A percentile compares a stretch with the other conserved stretches of the same genome.
Conservation (phyloP, 2,797 vertebrate species). For the Todus mexicanus region DNA sequence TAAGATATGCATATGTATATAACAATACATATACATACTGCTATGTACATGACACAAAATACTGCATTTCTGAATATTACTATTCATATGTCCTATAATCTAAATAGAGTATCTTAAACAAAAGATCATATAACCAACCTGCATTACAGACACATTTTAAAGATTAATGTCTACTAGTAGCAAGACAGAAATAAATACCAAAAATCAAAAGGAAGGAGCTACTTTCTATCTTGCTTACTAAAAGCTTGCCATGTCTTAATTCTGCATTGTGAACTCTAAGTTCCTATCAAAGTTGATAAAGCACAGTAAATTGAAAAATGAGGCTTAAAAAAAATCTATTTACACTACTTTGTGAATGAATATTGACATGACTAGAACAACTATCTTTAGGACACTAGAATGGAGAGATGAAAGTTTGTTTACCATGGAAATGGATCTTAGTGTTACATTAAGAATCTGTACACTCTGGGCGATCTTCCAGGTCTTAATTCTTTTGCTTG, state of each 20-base stretch:
- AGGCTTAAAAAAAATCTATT: background rate
- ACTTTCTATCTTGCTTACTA: background rate
- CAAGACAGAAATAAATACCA: background rate
- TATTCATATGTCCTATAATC: background rate
- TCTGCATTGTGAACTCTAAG: background rate
- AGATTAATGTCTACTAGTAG: background rate
- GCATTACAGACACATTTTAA: background rate
- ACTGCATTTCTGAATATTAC: background rate
- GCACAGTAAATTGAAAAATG: background rate
- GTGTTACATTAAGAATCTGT: background rate
- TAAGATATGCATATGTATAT: background rate
- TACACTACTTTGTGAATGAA: background rate
- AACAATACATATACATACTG: background rate
- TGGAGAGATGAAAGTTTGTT: background rate
- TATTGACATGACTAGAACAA: background rate
- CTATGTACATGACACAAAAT: background rate
- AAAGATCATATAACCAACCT: background rate
- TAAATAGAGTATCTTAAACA: background rate
- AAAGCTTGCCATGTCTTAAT: background rate
- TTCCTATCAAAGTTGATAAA: background rate
- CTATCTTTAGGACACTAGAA: background rate
- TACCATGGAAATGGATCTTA: background rate
- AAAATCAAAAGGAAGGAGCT: background rate
- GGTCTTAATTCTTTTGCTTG: background rate
- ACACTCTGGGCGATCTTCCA: background rate